Evolutionary conservation across 2,113 vertebrate species (phyloP).

Genomic region (Plecturocebus donacophilus): DNA sequence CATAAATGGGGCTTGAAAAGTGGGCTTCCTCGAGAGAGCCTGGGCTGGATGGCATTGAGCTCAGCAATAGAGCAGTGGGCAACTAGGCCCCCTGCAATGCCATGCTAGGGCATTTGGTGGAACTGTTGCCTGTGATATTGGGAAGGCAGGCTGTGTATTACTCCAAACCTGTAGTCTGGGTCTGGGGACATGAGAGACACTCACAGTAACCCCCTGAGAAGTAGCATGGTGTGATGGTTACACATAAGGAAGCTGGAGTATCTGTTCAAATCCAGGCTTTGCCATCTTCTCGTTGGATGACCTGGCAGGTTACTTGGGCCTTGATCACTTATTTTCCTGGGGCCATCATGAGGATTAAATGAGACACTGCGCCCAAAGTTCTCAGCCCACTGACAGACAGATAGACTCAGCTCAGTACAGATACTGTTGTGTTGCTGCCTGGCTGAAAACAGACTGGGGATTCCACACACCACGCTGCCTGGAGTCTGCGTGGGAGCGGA

Average conservation of each 20-base stretch:
- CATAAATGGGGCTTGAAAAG: background rate
- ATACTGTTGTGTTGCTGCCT: rapidly evolving
- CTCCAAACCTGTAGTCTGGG: background rate
- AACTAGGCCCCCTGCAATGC: background rate
- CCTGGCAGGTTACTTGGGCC: background rate
- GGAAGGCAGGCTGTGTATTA: background rate
- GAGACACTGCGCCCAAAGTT: background rate
- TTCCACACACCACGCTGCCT: background rate
- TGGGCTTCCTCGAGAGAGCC: background rate
- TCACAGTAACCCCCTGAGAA: background rate
- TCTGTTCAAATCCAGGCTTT: background rate
- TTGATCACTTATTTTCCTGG: background rate
- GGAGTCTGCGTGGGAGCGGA: background rate
- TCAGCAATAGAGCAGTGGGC: background rate
- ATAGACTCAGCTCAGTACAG: background rate
- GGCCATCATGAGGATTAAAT: background rate
- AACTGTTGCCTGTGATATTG: no score
- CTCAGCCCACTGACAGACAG: background rate
- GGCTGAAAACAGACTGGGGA: background rate
- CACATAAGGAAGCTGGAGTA: background rate
- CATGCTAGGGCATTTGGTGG: rapidly evolving
- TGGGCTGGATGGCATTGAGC: background rate
- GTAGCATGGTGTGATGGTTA: rapidly evolving
- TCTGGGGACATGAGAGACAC: background rate
- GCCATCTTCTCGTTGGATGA: background rate